Percentiles rank a stretch among this genome's conserved stretches.
These are phyloP conservation scores for Cabera pusaria DNA, from an alignment of 2,888 invertebrate genomes.

Conservation along the genomic window DNA sequence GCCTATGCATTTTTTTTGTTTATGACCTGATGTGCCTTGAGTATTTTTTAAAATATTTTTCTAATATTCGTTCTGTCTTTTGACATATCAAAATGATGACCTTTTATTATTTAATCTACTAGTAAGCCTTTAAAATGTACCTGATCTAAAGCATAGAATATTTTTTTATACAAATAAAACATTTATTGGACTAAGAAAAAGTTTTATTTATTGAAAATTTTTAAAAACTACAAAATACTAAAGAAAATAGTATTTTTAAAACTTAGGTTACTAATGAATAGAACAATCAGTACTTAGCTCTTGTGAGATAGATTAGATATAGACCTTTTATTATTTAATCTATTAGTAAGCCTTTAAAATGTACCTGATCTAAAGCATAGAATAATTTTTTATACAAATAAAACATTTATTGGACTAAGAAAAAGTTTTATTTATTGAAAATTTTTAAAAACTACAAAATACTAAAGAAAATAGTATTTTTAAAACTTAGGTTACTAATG, in stretches of 20 bases:
- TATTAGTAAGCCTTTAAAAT: no score
- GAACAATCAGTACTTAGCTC: constrained; percentile 11
- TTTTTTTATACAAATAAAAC: constrained; percentile 5
- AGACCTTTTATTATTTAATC: no score
- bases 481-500: not conserved
- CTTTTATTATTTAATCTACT: no score
- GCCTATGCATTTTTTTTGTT: no score
- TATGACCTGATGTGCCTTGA: no score
- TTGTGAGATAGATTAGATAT: no score
- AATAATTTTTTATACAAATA: constrained; percentile 7
- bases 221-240: no score
- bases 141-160: constrained; percentile 23
- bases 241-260: constrained; percentile 1
- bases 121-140: no score
- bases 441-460: no score
- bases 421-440: constrained; percentile 18
- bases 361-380: constrained; percentile 28
- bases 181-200: constrained; percentile 11
- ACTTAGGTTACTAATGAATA: constrained; percentile 1
- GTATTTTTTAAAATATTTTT: no score
- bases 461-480: constrained; percentile 2
- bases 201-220: constrained; percentile 19
- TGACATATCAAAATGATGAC: no score
- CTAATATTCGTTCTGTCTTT: no score
- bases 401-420: constrained; percentile 9